Conservation (phyloP, 1,140 invertebrate species). For the Hydropsyche tenuis region DNA sequence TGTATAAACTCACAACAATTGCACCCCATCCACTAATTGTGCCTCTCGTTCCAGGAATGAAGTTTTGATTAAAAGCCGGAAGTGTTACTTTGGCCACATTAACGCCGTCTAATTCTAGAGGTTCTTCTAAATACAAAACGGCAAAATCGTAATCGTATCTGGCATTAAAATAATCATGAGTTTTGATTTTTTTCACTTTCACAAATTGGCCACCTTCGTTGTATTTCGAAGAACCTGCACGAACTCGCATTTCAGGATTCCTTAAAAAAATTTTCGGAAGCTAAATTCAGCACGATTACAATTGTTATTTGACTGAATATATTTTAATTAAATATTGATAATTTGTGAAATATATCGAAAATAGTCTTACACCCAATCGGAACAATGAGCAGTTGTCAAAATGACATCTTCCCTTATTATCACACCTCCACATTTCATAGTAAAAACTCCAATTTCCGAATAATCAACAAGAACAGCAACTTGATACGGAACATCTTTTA, state of each 20-base stretch:
- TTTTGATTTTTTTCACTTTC: conserved; percentile 11
- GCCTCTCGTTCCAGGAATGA: conserved; percentile 48
- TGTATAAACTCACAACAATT: conserved; percentile 27
- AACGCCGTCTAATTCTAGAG: background rate
- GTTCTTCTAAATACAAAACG: conserved; percentile 11
- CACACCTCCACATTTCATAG: conserved; percentile 63
- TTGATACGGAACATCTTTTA: conserved; percentile 43
- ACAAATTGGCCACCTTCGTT: conserved; percentile 28
- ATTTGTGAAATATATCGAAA: too few species aligned
- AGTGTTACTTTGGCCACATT: conserved; percentile 28
- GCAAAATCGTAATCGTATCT: conserved; percentile 37
- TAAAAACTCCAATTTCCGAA: conserved; percentile 44
- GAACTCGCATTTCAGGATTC: conserved; percentile 25
- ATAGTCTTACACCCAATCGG: conserved; percentile 49
- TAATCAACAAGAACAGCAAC: conserved; percentile 50
- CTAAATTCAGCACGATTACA: too few species aligned
- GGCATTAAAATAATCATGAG: conserved; percentile 30
- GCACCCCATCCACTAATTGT: conserved; percentile 59
- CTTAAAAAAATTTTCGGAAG: too few species aligned
- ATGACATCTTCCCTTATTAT: conserved; percentile 61
- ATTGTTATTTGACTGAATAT: too few species aligned
- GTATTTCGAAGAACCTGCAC: conserved; percentile 34
- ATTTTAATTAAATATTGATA: background rate
- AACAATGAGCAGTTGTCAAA: conserved; percentile 68
- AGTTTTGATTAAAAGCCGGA: conserved; percentile 41